Evolutionary conservation across 2,797 vertebrate genomes (phyloP).

Genomic region (Rhinogobio ventralis): DNA sequence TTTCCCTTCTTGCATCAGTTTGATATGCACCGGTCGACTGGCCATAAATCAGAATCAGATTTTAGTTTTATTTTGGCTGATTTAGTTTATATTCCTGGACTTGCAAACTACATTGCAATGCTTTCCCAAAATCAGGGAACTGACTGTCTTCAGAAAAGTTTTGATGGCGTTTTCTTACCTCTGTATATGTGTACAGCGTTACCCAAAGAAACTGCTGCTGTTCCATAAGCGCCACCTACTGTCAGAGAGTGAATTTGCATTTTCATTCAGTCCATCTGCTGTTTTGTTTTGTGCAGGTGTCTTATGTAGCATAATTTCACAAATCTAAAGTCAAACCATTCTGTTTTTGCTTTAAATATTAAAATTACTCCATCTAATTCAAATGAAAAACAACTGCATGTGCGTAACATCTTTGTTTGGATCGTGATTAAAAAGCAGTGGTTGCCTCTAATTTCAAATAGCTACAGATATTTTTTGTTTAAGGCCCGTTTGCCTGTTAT

Average conservation of each 20-base stretch:
- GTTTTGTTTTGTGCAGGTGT: not conserved
- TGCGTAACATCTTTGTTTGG: not conserved
- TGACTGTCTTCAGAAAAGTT: too few relatives aligned
- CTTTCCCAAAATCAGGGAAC: not conserved
- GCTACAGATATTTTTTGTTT: too few relatives aligned
- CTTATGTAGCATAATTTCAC: not conserved
- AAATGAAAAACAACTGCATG: not conserved
- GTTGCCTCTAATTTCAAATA: too few relatives aligned
- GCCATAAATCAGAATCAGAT: not conserved
- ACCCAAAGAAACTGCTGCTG: too few relatives aligned
- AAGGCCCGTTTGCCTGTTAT: too few relatives aligned
- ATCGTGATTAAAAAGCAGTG: not conserved
- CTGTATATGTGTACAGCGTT: too few relatives aligned
- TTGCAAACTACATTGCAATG: not conserved
- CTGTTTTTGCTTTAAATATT: not conserved
- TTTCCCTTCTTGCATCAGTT: not conserved
- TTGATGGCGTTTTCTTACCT: too few relatives aligned
- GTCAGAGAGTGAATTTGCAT: not conserved
- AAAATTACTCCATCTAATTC: not conserved
- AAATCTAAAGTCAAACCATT: not conserved
- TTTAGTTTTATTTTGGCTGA: not conserved
- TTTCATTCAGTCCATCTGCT: not conserved
- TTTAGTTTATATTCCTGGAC: not conserved
- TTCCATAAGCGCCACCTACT: not conserved
- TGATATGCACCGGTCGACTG: too few relatives aligned